phyloP scores from a whole-genome alignment of 2,888 invertebrate species.

The Adelognathus sp. region DNA sequence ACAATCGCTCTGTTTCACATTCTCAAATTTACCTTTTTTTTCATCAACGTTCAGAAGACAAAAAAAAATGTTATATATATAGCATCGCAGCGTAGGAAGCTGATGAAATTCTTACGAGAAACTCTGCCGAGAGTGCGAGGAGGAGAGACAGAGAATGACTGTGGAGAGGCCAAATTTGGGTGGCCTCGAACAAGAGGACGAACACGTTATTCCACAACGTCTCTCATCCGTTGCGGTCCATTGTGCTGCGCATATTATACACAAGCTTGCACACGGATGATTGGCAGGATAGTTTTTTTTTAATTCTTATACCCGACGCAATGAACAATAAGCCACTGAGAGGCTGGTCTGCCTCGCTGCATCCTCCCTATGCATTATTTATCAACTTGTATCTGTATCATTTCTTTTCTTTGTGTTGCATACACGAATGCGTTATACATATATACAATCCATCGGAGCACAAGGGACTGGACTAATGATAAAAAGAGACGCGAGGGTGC shows the following conservation, averaged over 20 bases:
- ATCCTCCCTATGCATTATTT: slow-evolving; percentile 30
- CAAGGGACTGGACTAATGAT: slow-evolving; percentile 4
- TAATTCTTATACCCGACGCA: background rate
- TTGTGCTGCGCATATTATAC: slow-evolving; percentile 4
- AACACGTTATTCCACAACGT: background rate
- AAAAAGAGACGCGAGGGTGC: slow-evolving; percentile 17
- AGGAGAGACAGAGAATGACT: background rate
- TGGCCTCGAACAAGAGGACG: background rate
- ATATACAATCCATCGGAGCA: background rate
- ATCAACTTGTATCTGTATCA: background rate
- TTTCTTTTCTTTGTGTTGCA: too few species aligned
- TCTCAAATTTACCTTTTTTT: background rate
- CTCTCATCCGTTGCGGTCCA: background rate
- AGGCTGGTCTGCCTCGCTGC: background rate
- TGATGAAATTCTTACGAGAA: background rate
- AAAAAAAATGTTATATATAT: background rate
- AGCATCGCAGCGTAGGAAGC: background rate
- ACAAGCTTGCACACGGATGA: background rate
- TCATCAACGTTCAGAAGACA: background rate
- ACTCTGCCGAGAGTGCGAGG: too few species aligned
- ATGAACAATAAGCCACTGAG: slow-evolving; percentile 13
- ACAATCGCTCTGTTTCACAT: background rate
- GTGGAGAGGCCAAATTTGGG: slow-evolving; percentile 2
- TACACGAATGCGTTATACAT: background rate
- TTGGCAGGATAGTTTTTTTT: background rate